Percentiles rank a stretch among this genome's conserved stretches.
phyloP scores from a whole-genome alignment of 23 tunicate species.

The Styela plicata region DNA sequence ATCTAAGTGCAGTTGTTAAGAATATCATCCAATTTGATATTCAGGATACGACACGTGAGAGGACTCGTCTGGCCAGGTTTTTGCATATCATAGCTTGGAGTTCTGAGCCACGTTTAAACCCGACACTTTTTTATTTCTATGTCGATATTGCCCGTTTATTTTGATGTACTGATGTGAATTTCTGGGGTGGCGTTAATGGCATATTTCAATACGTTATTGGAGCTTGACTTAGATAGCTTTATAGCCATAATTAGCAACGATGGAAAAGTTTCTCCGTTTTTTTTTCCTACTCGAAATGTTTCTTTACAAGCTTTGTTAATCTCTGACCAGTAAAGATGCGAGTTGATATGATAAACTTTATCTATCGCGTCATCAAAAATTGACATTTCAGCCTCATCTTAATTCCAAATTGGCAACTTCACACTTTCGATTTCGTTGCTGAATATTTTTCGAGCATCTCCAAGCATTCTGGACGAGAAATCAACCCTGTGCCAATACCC shows the following conservation, averaged over 20 bases:
- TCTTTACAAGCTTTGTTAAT: not conserved
- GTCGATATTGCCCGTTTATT: not conserved
- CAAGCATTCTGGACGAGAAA: not conserved
- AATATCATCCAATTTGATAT: too few relatives aligned
- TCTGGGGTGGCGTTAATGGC: not conserved
- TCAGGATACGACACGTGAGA: too few relatives aligned
- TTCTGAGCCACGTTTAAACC: not conserved
- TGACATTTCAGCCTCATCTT: not conserved
- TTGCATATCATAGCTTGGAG: not conserved
- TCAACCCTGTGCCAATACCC: not conserved
- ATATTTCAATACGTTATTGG: not conserved
- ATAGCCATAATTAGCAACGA: not conserved
- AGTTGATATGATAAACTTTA: not conserved
- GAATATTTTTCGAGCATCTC: not conserved
- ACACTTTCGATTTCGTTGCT: not conserved
- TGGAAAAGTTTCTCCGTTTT: not conserved
- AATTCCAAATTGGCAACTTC: not conserved
- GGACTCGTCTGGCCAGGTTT: too few relatives aligned
- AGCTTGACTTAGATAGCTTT: not conserved
- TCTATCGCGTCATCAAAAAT: not conserved
- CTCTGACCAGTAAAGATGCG: not conserved
- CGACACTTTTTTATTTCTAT: not conserved
- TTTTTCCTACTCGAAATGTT: not conserved
- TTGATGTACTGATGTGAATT: not conserved
- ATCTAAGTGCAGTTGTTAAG: too few relatives aligned